Evolutionary conservation across 2,797 vertebrate species (phyloP), one percentile per base, ranked within the genome.

Genomic region (Diplodus sargus): DNA sequence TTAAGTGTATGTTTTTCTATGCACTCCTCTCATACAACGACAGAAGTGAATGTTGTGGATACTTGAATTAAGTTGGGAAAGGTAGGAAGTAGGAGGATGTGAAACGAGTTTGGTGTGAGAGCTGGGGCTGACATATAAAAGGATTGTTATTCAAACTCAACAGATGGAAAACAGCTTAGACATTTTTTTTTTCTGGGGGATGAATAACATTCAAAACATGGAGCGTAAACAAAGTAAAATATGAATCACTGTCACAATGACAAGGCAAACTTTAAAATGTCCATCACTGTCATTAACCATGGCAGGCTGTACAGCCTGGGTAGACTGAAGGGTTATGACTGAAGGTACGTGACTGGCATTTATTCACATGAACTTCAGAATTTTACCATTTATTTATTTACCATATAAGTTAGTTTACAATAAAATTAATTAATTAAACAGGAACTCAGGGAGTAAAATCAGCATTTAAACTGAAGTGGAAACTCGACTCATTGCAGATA

Each of bases 61-160:
- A 22, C 25, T 47, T 22, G 51, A 45, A 39, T 39, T 12, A 34
- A 25, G 5, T 4, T 51, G 7, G n/a, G 5, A 14, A 42, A 57
- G 14, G 16, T 11, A 11, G 39, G 39, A 39, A 39, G 39, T 39
- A 39, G 39, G 39, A 39, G 39, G 9, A 39, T 39, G 39, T 39
- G 39, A 39, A 39, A 39, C 2, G 39, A 39, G 12, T 45, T 45
- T 16, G 34, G 6, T 60, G 51, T 7, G 10, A 25, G 28, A 49
- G 20, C 17, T 51, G 61, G 10, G 42, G 39, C 13, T 18, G 10
- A 74, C 48, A 64, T 48, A 74, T 64, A 8, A 65, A n/a, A 47
- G 2, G 12, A 53, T 39, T 16, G 51, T 22, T 47, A 22, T 15
- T 17, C 15, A 47, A 17, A 45, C 10, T 13, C 23, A 60, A 72